These are phyloP conservation scores for Tachina grossa DNA, from an alignment of 2,888 invertebrate genomes.

Conservation along the genomic window DNA sequence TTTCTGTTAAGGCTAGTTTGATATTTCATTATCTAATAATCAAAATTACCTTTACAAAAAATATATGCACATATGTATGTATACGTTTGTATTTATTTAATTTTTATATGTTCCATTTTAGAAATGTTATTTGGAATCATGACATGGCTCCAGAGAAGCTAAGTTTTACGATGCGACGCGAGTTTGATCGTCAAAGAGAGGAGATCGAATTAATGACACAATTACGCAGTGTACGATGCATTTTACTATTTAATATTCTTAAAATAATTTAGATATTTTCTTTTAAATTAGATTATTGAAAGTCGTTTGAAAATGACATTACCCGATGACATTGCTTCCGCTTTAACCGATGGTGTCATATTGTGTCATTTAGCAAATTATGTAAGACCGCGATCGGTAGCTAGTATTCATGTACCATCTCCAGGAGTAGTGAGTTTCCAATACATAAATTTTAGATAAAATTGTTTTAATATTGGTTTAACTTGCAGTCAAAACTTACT, in stretches of 20 bases:
- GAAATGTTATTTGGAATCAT: constrained; percentile 88
- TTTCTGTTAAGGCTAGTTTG: no score
- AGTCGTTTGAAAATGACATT: constrained; percentile 93
- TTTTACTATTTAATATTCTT: not conserved
- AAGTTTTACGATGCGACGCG: constrained; percentile 95
- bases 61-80: no score
- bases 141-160: constrained; percentile 89
- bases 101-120: constrained; percentile 49
- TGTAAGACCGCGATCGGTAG: constrained; percentile 94
- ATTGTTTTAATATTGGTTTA: constrained; percentile 17
- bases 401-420: constrained; percentile 97
- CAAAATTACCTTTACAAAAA: no score
- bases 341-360: constrained; percentile 95
- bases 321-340: constrained; percentile 92
- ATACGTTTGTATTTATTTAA: no score
- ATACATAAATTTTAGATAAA: not conserved
- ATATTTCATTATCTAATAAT: no score
- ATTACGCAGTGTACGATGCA: constrained; percentile 88
- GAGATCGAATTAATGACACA: constrained; percentile 93
- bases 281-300: constrained; percentile 90
- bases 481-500: constrained; percentile 96
- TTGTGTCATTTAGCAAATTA: constrained; percentile 97
- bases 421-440: constrained; percentile 90
- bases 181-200: constrained; percentile 95
- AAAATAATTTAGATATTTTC: constrained; percentile 2